These are phyloP conservation scores for Drosophila bifasciata DNA, from an alignment of 1,140 invertebrate species.

Conservation along the genomic window DNA sequence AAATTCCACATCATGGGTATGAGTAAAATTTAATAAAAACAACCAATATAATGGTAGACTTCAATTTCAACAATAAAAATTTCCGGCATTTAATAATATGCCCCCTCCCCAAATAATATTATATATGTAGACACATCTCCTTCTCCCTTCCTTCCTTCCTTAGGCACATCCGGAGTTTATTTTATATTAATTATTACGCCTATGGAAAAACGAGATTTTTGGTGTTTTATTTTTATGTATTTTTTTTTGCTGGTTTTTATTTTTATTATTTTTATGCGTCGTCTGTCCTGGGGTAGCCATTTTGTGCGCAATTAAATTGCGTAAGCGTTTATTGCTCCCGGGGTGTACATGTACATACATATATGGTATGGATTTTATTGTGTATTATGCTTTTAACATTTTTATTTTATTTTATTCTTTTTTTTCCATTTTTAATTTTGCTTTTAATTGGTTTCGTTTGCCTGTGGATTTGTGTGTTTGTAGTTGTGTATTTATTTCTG, in stretches of 20 bases:
- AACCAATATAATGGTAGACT: conserved; percentile 13
- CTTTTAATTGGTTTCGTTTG: conserved; percentile 57
- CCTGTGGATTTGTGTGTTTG: conserved; percentile 62
- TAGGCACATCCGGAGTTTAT: conserved; percentile 43
- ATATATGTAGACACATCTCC: conserved; percentile 9
- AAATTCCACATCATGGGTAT: no score
- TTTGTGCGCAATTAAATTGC: conserved; percentile 80
- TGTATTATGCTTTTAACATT: conserved; percentile 43
- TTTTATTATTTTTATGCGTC: conserved; percentile 18
- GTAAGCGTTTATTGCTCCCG: conserved; percentile 79
- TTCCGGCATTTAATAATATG: conserved; percentile 25
- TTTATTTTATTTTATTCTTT: conserved; percentile 25
- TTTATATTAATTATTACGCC: conserved; percentile 73
- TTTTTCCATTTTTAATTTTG: no score
- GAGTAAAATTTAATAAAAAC: no score
- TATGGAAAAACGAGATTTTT: conserved; percentile 60
- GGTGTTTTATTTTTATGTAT: conserved; percentile 47
- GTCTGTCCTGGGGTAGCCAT: conserved; percentile 50
- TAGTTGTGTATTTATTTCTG: background rate
- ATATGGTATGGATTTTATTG: conserved; percentile 51
- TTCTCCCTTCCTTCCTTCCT: conserved; percentile 6
- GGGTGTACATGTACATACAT: conserved; percentile 12
- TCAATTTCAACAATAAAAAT: conserved; percentile 5
- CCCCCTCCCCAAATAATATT: conserved; percentile 17
- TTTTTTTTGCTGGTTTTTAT: conserved; percentile 26